phyloP scores from a whole-genome alignment of 2,888 invertebrate species.

The Ecliptopera silaceata region DNA sequence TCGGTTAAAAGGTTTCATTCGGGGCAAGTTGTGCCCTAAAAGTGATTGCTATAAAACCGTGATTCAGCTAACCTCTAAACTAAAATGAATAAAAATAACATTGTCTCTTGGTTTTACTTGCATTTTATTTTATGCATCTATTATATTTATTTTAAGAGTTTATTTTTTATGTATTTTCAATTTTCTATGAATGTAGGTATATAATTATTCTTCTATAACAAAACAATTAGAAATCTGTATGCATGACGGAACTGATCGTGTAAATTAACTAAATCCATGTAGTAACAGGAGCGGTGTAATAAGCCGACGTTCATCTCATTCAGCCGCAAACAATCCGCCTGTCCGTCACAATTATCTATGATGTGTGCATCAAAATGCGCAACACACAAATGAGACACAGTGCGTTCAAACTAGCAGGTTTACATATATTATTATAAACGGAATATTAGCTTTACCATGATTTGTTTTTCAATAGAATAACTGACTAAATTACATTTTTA shows the following conservation, averaged over 20 bases:
- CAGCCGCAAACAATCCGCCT: constrained; percentile 10
- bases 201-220: too few species aligned
- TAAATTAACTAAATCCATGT: not conserved
- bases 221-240: not conserved
- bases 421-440: not conserved
- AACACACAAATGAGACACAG: constrained; percentile 5
- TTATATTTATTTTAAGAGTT: not conserved
- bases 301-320: constrained; percentile 7
- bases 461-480: too few species aligned
- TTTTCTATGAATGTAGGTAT: too few species aligned
- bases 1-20: constrained; percentile 15
- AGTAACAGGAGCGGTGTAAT: not conserved
- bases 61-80: constrained; percentile 9
- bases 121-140: not conserved
- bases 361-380: constrained; percentile 18
- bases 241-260: not conserved
- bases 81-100: not conserved
- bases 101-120: not conserved
- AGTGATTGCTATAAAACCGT: constrained; percentile 10
- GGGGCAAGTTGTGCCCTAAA: constrained; percentile 1
- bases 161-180: too few species aligned
- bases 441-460: too few species aligned
- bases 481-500: too few species aligned
- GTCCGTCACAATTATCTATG: constrained; percentile 15
- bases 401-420: not conserved